Conservation (phyloP, 2,113 vertebrate genomes). For the Misgurnus mizolepis region DNA sequence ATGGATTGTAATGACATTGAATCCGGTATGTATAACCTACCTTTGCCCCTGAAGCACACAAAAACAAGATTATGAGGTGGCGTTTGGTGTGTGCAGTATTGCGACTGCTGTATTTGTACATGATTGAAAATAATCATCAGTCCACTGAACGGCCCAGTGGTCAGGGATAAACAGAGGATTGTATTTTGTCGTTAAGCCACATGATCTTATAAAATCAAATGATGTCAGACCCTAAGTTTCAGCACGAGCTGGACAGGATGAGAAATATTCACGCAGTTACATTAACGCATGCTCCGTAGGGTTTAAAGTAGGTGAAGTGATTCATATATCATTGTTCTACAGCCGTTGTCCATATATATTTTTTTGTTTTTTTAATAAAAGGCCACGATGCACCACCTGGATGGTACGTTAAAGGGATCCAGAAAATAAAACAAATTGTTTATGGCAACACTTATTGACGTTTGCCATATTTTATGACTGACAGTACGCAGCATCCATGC, state of each 20-base stretch:
- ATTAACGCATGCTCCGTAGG: background rate
- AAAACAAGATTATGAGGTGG: background rate
- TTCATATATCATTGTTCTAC: background rate
- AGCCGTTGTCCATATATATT: background rate
- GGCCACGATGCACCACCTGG: background rate
- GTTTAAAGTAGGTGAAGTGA: background rate
- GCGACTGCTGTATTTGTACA: constrained; percentile 78
- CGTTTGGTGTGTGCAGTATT: constrained; percentile 59
- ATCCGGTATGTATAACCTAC: constrained; percentile 82
- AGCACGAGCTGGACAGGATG: background rate
- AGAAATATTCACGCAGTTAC: background rate
- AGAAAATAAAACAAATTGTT: background rate
- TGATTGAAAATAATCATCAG: constrained; percentile 52
- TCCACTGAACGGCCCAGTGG: constrained; percentile 82
- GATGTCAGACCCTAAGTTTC: background rate
- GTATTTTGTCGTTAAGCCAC: constrained; percentile 4
- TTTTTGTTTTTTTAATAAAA: too few species aligned
- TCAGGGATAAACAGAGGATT: background rate
- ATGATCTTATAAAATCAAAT: background rate
- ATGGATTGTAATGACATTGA: constrained; percentile 65
- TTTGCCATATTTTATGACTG: too few species aligned
- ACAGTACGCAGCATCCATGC: background rate
- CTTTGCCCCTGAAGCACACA: constrained; percentile 83
- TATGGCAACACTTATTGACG: background rate
- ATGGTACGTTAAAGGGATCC: background rate